Percentiles rank a stretch among this genome's conserved stretches.
phyloP scores from a whole-genome alignment of 2,113 vertebrate species.

The Oncorhynchus masou region DNA sequence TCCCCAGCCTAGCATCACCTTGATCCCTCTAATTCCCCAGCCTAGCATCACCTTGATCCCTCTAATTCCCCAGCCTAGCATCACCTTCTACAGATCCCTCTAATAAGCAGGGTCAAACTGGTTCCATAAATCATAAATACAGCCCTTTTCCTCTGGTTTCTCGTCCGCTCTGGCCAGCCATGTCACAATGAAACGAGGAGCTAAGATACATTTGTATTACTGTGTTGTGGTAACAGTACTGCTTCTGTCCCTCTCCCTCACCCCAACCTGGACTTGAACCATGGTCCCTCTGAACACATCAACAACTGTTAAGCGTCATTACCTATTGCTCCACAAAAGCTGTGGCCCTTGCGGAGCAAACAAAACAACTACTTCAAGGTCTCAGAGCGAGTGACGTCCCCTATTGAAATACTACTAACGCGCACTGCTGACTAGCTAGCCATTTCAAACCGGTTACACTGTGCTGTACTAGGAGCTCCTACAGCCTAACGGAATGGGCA shows the following conservation, averaged over 20 bases:
- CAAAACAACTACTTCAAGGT: too few species aligned
- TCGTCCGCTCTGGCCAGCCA: slow-evolving; percentile 35
- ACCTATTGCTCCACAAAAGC: too few species aligned
- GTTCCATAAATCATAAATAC: slow-evolving; percentile 74
- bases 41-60: neutral
- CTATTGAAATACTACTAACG: too few species aligned
- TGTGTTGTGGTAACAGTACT: slow-evolving; percentile 11
- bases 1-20: slow-evolving; percentile 9
- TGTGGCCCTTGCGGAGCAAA: too few species aligned
- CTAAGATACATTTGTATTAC: slow-evolving; percentile 78
- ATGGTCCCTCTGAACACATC: too few species aligned
- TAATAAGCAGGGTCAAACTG: slow-evolving; percentile 75
- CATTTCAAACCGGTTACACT: too few species aligned
- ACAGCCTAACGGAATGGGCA: slow-evolving; percentile 41
- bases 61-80: slow-evolving; percentile 60
- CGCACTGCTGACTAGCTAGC: too few species aligned
- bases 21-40: too few species aligned
- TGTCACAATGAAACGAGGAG: slow-evolving; percentile 72
- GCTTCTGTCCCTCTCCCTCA: too few species aligned
- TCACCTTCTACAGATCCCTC: slow-evolving; percentile 63
- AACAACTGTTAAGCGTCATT: too few species aligned
- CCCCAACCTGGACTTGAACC: too few species aligned
- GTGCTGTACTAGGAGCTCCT: slow-evolving; percentile 26
- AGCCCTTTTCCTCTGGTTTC: slow-evolving; percentile 65
- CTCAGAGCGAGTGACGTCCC: too few species aligned